Evolutionary conservation across 2,888 invertebrate species (phyloP).

Genomic region (Hedya salicella): DNA sequence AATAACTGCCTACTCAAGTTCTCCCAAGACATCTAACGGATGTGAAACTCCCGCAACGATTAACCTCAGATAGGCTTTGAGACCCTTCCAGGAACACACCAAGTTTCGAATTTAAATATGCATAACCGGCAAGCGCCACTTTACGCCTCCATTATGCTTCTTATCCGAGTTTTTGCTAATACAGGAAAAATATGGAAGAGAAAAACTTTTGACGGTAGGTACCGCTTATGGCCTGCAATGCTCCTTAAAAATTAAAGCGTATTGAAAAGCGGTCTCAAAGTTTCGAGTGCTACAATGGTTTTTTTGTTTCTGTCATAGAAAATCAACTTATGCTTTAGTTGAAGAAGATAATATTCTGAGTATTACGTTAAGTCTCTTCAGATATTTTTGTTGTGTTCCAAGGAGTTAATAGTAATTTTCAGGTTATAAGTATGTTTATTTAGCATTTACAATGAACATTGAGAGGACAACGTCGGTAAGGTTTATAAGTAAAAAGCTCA

Average conservation of each 20-base stretch:
- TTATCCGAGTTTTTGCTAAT: conserved; percentile 29
- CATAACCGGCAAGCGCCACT: conserved; percentile 32
- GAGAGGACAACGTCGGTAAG: too few relatives aligned
- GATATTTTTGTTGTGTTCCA: too few relatives aligned
- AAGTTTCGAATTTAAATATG: conserved; percentile 42
- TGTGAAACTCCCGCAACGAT: conserved; percentile 29
- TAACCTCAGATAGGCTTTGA: conserved; percentile 30
- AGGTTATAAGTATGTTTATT: too few relatives aligned
- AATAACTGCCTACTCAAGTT: conserved; percentile 6
- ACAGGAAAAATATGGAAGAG: conserved; percentile 23
- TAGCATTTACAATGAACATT: too few relatives aligned
- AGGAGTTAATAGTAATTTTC: too few relatives aligned
- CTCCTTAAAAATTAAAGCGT: not conserved
- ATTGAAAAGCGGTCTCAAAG: not conserved
- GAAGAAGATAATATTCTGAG: too few relatives aligned
- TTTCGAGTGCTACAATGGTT: not conserved
- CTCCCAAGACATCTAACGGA: conserved; percentile 23
- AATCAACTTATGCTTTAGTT: too few relatives aligned
- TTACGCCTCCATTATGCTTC: conserved; percentile 23
- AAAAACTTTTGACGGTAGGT: conserved; percentile 12
- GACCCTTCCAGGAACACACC: conserved; percentile 20
- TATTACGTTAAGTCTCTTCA: too few relatives aligned
- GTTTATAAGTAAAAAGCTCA: too few relatives aligned
- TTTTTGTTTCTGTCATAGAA: too few relatives aligned
- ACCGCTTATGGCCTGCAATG: not conserved